These are phyloP conservation scores for Zapus hudsonius DNA, from an alignment of 2,113 vertebrate genomes.

Conservation along the genomic window DNA sequence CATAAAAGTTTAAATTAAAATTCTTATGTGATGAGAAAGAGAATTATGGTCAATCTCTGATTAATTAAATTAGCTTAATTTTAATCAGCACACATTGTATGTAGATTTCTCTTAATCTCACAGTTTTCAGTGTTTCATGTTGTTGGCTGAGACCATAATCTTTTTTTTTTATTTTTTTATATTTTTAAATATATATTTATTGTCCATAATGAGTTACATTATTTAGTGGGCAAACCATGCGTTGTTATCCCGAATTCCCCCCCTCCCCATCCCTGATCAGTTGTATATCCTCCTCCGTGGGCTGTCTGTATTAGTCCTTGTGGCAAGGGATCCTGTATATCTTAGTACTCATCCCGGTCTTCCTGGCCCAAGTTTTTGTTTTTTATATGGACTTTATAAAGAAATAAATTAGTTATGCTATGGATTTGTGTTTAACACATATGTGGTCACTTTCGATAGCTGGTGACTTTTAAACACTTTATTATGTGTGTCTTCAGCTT, in stretches of 20 bases:
- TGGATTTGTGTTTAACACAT: not conserved
- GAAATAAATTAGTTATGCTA: not conserved
- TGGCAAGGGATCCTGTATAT: no score
- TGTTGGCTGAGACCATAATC: not conserved
- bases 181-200: no score
- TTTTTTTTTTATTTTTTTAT: no score
- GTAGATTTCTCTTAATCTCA: conserved; percentile 45
- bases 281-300: no score
- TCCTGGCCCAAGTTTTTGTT: no score
- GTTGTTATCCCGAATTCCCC: no score
- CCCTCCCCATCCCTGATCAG: no score
- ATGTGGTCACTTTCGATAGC: not conserved
- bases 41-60: conserved; percentile 18
- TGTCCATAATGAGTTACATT: no score
- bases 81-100: conserved; percentile 52
- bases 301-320: no score
- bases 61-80: conserved; percentile 61
- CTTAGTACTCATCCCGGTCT: no score
- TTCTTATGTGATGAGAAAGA: conserved; percentile 31
- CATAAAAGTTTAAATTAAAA: conserved; percentile 48
- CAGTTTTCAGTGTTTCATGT: not conserved
- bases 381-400: not conserved
- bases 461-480: not conserved
- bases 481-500: not conserved
- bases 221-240: no score